Evolutionary conservation across 2,888 invertebrate genomes (phyloP).

Genomic region (Eristalis arbustorum): DNA sequence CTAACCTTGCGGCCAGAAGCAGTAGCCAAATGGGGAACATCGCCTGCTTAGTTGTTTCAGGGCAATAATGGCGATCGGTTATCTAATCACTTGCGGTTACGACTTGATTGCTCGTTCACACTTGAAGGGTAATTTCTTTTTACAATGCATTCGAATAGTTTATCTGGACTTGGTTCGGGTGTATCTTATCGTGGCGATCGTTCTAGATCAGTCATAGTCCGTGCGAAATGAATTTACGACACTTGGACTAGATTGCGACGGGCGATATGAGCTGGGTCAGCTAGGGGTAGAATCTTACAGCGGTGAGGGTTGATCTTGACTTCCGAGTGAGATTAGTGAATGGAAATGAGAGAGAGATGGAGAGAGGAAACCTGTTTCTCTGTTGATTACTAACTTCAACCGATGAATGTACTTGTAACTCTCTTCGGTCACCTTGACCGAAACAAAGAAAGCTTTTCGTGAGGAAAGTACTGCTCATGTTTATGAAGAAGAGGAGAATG

Average conservation of each 20-base stretch:
- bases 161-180: neutral
- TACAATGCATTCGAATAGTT: neutral
- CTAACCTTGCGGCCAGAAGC: neutral
- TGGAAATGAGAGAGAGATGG: too few relatives aligned
- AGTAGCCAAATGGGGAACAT: neutral
- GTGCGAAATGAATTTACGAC: constrained; percentile 9
- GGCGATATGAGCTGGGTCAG: too few relatives aligned
- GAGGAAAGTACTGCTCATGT: too few relatives aligned
- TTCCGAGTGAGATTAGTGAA: too few relatives aligned
- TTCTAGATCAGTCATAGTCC: neutral
- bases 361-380: too few relatives aligned
- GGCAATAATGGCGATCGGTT: neutral
- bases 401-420: too few relatives aligned
- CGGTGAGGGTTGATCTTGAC: too few relatives aligned
- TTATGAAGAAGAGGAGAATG: too few relatives aligned
- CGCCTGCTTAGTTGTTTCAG: neutral
- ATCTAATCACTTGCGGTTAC: constrained; percentile 1
- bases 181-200: neutral
- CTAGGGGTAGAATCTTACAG: too few relatives aligned
- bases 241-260: neutral
- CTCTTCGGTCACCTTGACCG: too few relatives aligned
- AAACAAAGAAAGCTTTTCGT: too few relatives aligned
- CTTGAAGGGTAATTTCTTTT: neutral
- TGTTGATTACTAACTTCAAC: too few relatives aligned
- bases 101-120: neutral